A percentile compares a stretch with the other conserved stretches of the same genome.
These are phyloP conservation scores for Erpobdella octoculata DNA, from an alignment of 2,888 invertebrate genomes.

Conservation along the genomic window DNA sequence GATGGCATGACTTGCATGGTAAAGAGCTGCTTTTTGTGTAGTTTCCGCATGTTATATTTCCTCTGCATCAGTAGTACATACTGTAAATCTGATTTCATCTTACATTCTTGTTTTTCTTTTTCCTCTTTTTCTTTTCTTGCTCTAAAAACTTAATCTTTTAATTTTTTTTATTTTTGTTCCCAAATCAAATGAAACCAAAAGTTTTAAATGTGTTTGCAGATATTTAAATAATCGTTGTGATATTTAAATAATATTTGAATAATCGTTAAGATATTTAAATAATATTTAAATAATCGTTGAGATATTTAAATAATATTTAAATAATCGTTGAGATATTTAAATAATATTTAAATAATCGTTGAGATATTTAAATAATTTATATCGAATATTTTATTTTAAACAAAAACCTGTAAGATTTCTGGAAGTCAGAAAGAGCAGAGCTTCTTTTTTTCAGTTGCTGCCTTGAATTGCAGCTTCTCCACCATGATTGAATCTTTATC, in stretches of 20 bases:
- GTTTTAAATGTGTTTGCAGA: no score
- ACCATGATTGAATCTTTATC: slow-evolving; percentile 47
- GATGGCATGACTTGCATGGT: slow-evolving; percentile 49
- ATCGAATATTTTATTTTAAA: background rate
- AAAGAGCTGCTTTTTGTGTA: slow-evolving; percentile 46
- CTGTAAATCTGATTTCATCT: slow-evolving; percentile 42
- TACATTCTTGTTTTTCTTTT: slow-evolving; percentile 38
- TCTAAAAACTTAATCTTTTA: slow-evolving; percentile 34
- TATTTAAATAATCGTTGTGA: no score
- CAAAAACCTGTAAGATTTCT: slow-evolving; percentile 46
- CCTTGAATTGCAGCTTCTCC: slow-evolving; percentile 46
- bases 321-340: no score
- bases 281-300: no score
- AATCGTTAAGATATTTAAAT: no score
- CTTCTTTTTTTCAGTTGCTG: slow-evolving; percentile 44
- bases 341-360: background rate
- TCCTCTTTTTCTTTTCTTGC: slow-evolving; percentile 39
- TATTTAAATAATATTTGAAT: no score
- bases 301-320: no score
- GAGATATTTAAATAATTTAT: background rate
- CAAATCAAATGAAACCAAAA: background rate
- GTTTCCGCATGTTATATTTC: slow-evolving; percentile 46
- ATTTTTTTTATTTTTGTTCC: background rate
- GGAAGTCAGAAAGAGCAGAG: slow-evolving; percentile 46
- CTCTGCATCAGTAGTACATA: slow-evolving; percentile 43